A percentile compares a stretch with the other conserved stretches of the same genome.
phyloP scores from a whole-genome alignment of 2,113 vertebrate genomes.

The Xenopus laevis region DNA sequence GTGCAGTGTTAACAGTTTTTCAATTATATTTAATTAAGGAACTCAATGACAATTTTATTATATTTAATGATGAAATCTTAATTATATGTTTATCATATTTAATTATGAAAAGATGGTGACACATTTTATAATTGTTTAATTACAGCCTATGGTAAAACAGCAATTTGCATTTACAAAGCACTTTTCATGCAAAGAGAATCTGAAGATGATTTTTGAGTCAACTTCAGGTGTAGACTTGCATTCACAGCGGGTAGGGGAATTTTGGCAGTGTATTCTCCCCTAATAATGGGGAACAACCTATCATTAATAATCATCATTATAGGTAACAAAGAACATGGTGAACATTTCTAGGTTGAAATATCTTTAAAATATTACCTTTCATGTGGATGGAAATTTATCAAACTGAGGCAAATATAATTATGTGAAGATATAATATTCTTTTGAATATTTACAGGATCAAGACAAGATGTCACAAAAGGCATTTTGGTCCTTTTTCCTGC shows the following conservation, averaged over 20 bases:
- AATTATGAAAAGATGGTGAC: conserved; percentile 11
- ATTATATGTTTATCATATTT: conserved; percentile 37
- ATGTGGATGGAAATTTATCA: too few relatives aligned
- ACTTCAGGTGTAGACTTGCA: conserved; percentile 13
- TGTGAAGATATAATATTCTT: too few relatives aligned
- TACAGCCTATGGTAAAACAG: neutral
- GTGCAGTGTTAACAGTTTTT: conserved; percentile 21
- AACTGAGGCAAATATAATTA: too few relatives aligned
- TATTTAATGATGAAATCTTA: conserved; percentile 35
- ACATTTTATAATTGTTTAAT: conserved; percentile 15
- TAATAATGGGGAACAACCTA: too few relatives aligned
- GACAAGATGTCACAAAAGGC: too few relatives aligned
- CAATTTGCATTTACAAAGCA: conserved; percentile 18
- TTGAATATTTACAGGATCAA: too few relatives aligned
- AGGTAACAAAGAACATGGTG: too few relatives aligned
- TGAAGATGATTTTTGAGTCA: neutral
- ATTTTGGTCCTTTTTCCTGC: too few relatives aligned
- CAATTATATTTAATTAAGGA: conserved; percentile 11
- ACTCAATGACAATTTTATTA: conserved; percentile 27
- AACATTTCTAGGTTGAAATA: too few relatives aligned
- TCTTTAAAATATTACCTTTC: too few relatives aligned
- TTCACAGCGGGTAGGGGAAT: neutral
- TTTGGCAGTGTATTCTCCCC: neutral
- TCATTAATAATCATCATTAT: neutral
- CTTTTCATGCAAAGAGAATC: neutral